Evolutionary conservation across 2,797 vertebrate species (phyloP).

Genomic region (Chrosomus eos): DNA sequence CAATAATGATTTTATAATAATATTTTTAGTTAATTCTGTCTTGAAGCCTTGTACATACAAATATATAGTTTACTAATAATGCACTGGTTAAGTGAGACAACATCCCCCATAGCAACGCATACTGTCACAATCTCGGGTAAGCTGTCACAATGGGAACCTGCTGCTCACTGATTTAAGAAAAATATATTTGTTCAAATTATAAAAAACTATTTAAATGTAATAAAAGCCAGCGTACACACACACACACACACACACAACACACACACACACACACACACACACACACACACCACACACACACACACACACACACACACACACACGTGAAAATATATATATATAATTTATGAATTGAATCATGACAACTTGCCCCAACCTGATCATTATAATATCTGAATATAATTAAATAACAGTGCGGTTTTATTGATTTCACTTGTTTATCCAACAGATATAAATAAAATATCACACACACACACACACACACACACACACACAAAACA

Average conservation of each 20-base stretch:
- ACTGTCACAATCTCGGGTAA: neutral
- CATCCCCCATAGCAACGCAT: neutral
- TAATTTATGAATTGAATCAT: no score
- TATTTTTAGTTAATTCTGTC: neutral
- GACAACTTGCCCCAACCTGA: neutral
- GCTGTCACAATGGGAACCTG: neutral
- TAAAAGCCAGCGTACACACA: no score
- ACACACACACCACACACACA: no score
- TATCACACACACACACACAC: no score
- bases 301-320: no score
- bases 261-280: no score
- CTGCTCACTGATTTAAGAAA: no score
- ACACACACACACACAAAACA: no score
- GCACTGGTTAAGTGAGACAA: neutral
- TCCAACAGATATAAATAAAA: neutral
- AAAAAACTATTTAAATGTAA: no score
- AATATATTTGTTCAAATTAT: no score
- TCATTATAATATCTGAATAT: neutral
- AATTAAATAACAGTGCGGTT: neutral
- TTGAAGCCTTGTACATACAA: neutral
- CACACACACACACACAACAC: no score
- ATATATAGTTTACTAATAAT: neutral
- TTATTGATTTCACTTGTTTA: neutral
- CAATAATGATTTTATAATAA: neutral
- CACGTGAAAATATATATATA: no score